These are phyloP conservation scores for Mastigias papua DNA, from an alignment of 30 jellyfish, hydroid and myxozoan genomes.

Conservation along the genomic window DNA sequence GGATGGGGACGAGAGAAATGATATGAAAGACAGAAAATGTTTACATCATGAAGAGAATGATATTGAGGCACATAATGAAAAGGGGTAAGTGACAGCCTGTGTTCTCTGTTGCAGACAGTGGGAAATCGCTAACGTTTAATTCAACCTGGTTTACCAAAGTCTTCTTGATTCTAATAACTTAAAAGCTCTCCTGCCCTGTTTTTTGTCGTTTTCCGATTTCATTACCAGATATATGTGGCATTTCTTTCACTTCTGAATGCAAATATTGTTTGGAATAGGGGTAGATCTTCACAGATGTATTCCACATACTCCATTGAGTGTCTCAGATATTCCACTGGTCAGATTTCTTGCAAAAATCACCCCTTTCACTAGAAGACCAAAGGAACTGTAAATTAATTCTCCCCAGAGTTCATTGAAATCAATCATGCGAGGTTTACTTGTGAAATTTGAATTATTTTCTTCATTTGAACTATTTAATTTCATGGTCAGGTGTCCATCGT, in stretches of 20 bases:
- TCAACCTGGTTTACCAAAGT: no score
- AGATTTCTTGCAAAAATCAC: not conserved
- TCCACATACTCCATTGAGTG: no score
- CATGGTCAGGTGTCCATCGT: not conserved
- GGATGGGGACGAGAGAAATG: not conserved
- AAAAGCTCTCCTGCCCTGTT: not conserved
- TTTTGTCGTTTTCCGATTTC: not conserved
- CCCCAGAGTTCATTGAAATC: not conserved
- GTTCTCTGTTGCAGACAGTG: not conserved
- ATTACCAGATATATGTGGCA: not conserved
- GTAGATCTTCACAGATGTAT: no score
- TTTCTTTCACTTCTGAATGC: not conserved
- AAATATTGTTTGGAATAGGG: not conserved
- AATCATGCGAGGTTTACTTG: not conserved
- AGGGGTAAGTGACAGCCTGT: not conserved
- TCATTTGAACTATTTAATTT: not conserved
- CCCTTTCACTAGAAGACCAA: no score
- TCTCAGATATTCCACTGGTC: no score
- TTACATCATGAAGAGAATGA: not conserved
- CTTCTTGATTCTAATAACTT: not conserved
- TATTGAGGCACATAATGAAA: not conserved
- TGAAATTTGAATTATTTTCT: no score
- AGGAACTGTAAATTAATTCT: no score
- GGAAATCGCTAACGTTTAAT: no score
- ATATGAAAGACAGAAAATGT: not conserved